Evolutionary conservation across 2,113 vertebrate species (phyloP), one percentile per base, ranked within the genome.

Genomic region (Gnathonemus echidnorhynchus): DNA sequence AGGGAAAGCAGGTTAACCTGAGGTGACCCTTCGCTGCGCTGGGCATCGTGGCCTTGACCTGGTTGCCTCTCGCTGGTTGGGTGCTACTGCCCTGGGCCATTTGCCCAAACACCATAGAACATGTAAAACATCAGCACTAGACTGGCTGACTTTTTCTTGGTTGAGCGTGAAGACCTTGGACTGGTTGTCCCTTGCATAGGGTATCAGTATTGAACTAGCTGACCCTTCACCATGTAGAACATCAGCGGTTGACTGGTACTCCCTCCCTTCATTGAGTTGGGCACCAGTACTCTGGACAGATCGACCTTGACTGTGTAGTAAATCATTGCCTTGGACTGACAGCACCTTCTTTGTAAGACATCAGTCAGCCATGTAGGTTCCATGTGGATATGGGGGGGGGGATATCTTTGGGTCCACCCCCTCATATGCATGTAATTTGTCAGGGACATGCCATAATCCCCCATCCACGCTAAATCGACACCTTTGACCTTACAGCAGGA

Each of bases 1-100:
- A 94, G 93, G 91, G 93, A 91, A 91, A 92, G 93, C 92, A 94
- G 91, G 92, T 92, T 91, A 93, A 93, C 91, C 92, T 92, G 90
- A 91, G 92, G 91, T 91, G 92, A 93, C 93, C 88, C 70, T 50
- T 56, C 31, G 35, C 49, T 56, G n/a, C 35, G 31, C 74, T 52
- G 77, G 70, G 15, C 87, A 83, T 84, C 19, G 3, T 31, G 53
- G 74, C 88, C 88, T 89, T 42, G 74, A 48, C 83, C 27, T n/a
- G 50, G 86, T 87, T 21, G 2, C 86, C 86, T 87, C 86, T 87
- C 31, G 31, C 49, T 87, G 49, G 50, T 87, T 87, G 86, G 50
- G 27, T 87, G 86, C 42, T 48, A 53, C 27, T 0, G 48, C 86
- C 86, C 86, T 53, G 49, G n/a, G 31, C 50, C 10, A 3, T 52